A percentile compares a stretch with the other conserved stretches of the same genome.
Evolutionary conservation across 2,113 vertebrate species (phyloP).

Genomic region (Eubucco bourcierii): DNA sequence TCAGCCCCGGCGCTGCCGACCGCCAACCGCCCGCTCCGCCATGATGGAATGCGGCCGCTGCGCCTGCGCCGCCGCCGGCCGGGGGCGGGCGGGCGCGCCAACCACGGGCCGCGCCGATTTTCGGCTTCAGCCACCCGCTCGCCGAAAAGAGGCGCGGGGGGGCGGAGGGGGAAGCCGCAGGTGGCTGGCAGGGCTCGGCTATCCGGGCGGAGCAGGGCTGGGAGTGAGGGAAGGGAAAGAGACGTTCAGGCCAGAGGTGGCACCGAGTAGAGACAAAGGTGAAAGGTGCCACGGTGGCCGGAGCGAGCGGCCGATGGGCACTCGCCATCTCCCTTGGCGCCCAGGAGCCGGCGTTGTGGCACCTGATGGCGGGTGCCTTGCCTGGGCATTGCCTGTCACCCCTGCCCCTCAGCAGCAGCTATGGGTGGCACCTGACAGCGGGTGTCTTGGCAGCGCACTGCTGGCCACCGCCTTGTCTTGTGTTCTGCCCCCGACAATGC

Average conservation of each 20-base stretch:
- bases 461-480: accelerated
- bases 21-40: conserved; percentile 44
- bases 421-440: background rate
- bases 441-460: background rate
- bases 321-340: too few species aligned
- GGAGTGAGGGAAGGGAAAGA: too few species aligned
- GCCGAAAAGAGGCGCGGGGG: conserved; percentile 4
- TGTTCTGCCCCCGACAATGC: accelerated
- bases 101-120: background rate
- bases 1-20: conserved; percentile 18
- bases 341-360: background rate
- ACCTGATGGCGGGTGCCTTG: background rate
- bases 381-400: background rate
- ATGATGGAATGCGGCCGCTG: conserved; percentile 55
- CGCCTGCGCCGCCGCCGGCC: conserved; percentile 21
- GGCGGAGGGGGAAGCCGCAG: background rate
- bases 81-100: background rate
- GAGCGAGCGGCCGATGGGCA: background rate
- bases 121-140: background rate
- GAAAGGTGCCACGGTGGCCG: background rate
- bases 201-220: too few species aligned
- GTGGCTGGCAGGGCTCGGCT: background rate
- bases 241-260: background rate
- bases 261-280: background rate
- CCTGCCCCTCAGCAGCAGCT: background rate